Base-by-base conservation (phyloP, 2,113 vertebrate species). In the Oreochromis niloticus region DNA sequence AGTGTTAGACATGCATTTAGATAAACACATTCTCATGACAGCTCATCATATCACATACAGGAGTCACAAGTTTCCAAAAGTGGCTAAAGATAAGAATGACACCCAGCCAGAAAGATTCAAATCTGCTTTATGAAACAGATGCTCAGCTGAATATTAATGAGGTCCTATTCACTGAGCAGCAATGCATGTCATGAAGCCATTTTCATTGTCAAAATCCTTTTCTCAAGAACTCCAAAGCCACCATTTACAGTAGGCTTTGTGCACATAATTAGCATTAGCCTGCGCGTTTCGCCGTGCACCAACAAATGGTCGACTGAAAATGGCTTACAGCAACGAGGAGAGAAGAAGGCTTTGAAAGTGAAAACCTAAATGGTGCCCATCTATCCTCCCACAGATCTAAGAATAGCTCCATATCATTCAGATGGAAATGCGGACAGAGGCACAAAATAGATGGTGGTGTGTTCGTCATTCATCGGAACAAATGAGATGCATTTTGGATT, bases 361-460 rank as follows among this genome's bases (percentile, higher is more conserved):
- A 90, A 93, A 94, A 91, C 91, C 94, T 92, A 94, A 94, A 94
- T 91, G 92, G 93, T 94, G 93, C 93, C 92, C 88, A 93, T 94
- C 93, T 91, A 92, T 93, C 94, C 94, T 88, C 94, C 95, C 94
- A 95, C 95, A 91, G 87, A 85, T 89, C 95, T 92, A 94, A 93
- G 93, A 95, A 96, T 95, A 96, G 91, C 88, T 75, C 81, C 61
- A 59, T 91, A 93, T 93, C 93, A 95, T 95, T 96, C 92, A 95
- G 90, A 96, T 95, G 94, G 91, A 95, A 96, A 96, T 95, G 90
- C 82, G 81, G 90, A 92, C 93, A 91, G 84, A 93, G 88, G 84
- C 82, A 89, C 91, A 92, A 87, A 94, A 94, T 89, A 88, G 89
- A 92, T 66, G 83, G 63, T 56, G 88, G 75, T 85, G 84, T 91